phyloP scores from a whole-genome alignment of 1,140 invertebrate species.

The Metaphire vulgaris region DNA sequence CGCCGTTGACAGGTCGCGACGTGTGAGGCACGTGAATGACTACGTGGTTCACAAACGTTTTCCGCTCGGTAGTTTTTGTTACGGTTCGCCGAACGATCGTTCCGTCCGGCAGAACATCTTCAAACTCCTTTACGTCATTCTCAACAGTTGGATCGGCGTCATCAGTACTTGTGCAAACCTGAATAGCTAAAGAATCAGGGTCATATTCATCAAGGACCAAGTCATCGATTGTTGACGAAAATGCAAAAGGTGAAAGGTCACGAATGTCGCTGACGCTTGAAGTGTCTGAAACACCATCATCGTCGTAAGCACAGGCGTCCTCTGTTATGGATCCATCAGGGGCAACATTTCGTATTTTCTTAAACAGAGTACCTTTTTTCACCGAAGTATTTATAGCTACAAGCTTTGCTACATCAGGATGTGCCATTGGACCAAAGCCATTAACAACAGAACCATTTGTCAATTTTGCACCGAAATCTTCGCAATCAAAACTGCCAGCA shows the following conservation, averaged over 20 bases:
- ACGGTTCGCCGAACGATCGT: slow-evolving; percentile 36
- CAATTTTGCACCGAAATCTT: too few relatives aligned
- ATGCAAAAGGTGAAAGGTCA: background rate
- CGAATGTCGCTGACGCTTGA: background rate
- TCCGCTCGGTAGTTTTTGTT: slow-evolving; percentile 30
- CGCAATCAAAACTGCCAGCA: background rate
- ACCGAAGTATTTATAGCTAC: background rate
- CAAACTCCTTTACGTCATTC: slow-evolving; percentile 35
- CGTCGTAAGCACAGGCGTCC: background rate
- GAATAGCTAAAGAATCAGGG: background rate
- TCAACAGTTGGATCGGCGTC: slow-evolving; percentile 17
- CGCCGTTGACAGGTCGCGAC: background rate
- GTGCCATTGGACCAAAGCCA: background rate
- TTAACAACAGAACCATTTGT: too few relatives aligned
- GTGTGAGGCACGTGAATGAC: background rate
- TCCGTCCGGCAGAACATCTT: slow-evolving; percentile 42
- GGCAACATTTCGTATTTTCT: background rate
- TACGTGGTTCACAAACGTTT: background rate
- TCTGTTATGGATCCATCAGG: background rate
- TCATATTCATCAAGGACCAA: background rate
- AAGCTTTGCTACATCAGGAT: background rate
- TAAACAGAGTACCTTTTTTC: background rate
- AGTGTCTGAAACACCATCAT: background rate
- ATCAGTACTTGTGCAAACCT: background rate
- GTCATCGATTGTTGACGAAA: background rate